Evolutionary conservation across 2,113 vertebrate genomes (phyloP).

Genomic region (Myotis davidii): DNA sequence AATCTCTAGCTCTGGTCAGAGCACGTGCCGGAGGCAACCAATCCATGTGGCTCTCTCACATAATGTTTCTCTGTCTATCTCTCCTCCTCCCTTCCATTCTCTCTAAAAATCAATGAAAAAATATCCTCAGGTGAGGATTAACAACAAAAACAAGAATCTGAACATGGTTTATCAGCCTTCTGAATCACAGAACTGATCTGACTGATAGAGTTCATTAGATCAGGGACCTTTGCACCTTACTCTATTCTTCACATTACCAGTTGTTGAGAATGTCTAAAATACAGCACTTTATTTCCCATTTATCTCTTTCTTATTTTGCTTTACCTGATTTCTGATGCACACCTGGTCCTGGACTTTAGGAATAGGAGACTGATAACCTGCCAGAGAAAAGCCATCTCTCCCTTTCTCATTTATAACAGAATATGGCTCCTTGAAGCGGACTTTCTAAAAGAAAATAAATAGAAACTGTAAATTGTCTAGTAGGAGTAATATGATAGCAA

Average conservation of each 20-base stretch:
- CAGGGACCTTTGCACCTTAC: neutral
- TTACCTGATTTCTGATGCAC: neutral
- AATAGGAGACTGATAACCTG: slow-evolving; percentile 82
- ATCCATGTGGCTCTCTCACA: too few species aligned
- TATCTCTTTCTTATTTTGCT: neutral
- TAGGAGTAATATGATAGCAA: neutral
- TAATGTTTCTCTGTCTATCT: too few species aligned
- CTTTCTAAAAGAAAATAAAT: slow-evolving; percentile 56
- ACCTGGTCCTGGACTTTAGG: slow-evolving; percentile 81
- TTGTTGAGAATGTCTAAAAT: neutral
- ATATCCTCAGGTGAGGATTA: too few species aligned
- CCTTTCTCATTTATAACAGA: neutral
- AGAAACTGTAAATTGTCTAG: neutral
- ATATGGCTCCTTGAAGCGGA: slow-evolving; percentile 43
- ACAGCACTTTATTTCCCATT: neutral
- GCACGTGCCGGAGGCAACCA: too few species aligned
- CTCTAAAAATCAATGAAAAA: too few species aligned
- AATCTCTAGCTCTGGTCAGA: too few species aligned
- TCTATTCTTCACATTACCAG: neutral
- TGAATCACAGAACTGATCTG: neutral
- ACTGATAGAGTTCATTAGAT: neutral
- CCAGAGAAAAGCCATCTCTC: slow-evolving; percentile 74
- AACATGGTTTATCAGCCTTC: neutral
- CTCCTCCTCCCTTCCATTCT: too few species aligned
- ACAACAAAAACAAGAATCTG: neutral